Evolutionary conservation across 2,888 invertebrate genomes (phyloP).

Genomic region (Ormyrus pomaceus): DNA sequence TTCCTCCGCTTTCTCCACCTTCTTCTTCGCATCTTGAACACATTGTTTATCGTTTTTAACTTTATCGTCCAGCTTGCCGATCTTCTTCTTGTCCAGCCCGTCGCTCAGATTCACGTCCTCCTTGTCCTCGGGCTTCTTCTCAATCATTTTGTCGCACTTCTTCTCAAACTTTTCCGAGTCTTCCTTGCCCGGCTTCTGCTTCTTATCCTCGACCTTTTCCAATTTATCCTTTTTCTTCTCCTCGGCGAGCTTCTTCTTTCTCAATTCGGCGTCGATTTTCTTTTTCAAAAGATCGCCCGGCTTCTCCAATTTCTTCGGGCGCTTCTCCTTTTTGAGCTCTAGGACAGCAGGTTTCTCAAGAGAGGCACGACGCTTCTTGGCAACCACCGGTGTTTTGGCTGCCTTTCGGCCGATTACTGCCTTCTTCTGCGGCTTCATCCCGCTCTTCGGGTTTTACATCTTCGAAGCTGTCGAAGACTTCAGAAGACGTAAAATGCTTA

Average conservation of each 20-base stretch:
- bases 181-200: slow-evolving; percentile 57
- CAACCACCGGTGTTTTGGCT: slow-evolving; percentile 70
- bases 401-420: slow-evolving; percentile 71
- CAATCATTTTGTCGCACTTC: slow-evolving; percentile 58
- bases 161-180: slow-evolving; percentile 53
- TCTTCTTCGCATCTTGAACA: slow-evolving; percentile 63
- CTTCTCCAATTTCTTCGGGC: slow-evolving; percentile 67
- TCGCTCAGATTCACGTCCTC: slow-evolving; percentile 58
- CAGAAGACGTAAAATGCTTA: background rate
- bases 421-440: slow-evolving; percentile 75
- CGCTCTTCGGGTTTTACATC: slow-evolving; percentile 68
- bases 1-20: slow-evolving; percentile 62
- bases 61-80: slow-evolving; percentile 66
- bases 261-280: slow-evolving; percentile 37
- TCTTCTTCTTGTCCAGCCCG: slow-evolving; percentile 63
- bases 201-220: slow-evolving; percentile 62
- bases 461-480: slow-evolving; percentile 60
- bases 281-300: slow-evolving; percentile 55
- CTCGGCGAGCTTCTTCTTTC: slow-evolving; percentile 57
- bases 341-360: slow-evolving; percentile 64
- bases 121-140: slow-evolving; percentile 58
- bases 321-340: slow-evolving; percentile 67
- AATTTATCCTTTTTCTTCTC: slow-evolving; percentile 63
- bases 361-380: slow-evolving; percentile 71
- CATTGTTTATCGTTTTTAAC: slow-evolving; percentile 65